These are phyloP conservation scores for Dicrurus megarhynchus DNA, from an alignment of 2,113 vertebrate species.

Conservation along the genomic window DNA sequence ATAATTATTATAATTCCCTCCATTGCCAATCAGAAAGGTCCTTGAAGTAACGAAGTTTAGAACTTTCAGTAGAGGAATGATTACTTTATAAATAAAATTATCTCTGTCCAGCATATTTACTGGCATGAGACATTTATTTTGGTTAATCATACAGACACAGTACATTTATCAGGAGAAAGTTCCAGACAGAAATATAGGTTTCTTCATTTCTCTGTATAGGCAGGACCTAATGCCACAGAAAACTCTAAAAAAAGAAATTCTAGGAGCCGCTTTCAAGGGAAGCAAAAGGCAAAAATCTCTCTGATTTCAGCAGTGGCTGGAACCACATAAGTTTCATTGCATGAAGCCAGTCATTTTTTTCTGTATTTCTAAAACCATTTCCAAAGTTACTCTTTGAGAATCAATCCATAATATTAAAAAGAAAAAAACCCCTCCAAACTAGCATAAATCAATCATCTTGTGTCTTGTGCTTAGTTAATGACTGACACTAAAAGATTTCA, in stretches of 20 bases:
- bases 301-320: neutral
- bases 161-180: neutral
- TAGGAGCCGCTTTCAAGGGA: neutral
- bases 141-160: neutral
- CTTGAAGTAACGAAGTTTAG: neutral
- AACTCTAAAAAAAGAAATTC: neutral
- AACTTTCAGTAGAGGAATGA: neutral
- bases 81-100: neutral
- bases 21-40: neutral
- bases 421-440: neutral
- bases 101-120: neutral
- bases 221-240: neutral
- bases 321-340: neutral
- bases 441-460: neutral
- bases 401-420: neutral
- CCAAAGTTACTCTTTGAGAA: neutral
- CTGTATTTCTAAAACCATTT: neutral
- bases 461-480: neutral
- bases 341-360: neutral
- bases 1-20: neutral
- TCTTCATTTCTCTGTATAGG: neutral
- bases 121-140: neutral
- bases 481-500: constrained; percentile 29
- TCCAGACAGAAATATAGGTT: neutral
- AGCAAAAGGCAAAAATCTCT: neutral